Percentiles rank a stretch among this genome's conserved stretches.
Conservation (phyloP, 2,113 vertebrate genomes). For the Todiramphus saurophagus region DNA sequence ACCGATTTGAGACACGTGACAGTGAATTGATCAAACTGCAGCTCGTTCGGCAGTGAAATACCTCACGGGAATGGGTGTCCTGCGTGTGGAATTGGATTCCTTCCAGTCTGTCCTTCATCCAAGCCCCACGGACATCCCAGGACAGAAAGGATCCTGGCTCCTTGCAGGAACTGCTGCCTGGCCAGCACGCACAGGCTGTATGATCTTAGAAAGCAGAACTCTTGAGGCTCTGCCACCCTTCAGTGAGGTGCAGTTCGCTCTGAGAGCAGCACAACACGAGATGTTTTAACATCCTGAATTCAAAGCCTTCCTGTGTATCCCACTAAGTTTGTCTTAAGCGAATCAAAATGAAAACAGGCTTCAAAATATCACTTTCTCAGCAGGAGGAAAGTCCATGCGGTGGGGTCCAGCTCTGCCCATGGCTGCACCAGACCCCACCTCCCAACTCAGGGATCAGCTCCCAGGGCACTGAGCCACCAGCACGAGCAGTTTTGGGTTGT, state of each 20-base stretch:
- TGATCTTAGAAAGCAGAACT: background rate
- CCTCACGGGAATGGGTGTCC: background rate
- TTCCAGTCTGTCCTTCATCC: background rate
- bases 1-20: background rate
- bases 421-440: no score
- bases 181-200: fast-evolving
- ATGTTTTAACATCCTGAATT: background rate
- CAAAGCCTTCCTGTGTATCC: background rate
- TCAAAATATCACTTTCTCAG: background rate
- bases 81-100: background rate
- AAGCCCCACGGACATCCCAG: background rate
- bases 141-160: background rate
- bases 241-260: background rate
- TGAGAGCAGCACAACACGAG: background rate
- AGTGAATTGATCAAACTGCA: background rate
- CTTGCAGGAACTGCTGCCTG: no score
- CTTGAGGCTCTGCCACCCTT: fast-evolving
- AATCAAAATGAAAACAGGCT: background rate
- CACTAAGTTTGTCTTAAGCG: background rate
- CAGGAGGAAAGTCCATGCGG: background rate
- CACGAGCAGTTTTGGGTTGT: background rate
- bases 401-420: background rate
- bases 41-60: background rate
- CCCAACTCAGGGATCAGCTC: fast-evolving
- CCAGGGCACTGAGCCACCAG: fast-evolving